Evolutionary conservation across 2,888 invertebrate species (phyloP).

Genomic region (Limnephilus rhombicus): DNA sequence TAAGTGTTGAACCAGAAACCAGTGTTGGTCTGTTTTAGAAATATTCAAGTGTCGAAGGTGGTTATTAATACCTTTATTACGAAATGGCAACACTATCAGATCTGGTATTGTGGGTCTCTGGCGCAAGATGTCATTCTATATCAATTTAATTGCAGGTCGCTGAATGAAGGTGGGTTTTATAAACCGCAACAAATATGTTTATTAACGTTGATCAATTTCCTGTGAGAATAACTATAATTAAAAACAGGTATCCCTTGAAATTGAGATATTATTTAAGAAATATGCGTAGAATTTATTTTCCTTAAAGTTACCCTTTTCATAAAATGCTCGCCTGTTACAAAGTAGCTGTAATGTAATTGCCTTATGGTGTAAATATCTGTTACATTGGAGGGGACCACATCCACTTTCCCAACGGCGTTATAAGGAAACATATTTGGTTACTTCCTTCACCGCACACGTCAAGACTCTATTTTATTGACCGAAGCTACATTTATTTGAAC

Average conservation of each 20-base stretch:
- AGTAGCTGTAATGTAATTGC: not conserved
- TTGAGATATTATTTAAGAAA: not conserved
- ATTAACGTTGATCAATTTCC: not conserved
- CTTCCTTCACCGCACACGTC: too few relatives aligned
- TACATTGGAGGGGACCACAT: too few relatives aligned
- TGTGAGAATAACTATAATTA: not conserved
- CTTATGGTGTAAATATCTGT: too few relatives aligned
- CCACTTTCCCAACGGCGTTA: too few relatives aligned
- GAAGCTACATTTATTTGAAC: too few relatives aligned
- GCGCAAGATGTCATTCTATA: not conserved
- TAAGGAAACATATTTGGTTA: too few relatives aligned
- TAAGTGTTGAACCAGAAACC: not conserved
- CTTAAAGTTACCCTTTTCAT: not conserved
- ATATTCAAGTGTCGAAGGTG: not conserved
- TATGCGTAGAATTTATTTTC: not conserved
- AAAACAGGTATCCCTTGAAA: not conserved
- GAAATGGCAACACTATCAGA: not conserved
- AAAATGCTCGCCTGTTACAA: not conserved
- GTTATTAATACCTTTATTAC: not conserved
- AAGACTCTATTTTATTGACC: too few relatives aligned
- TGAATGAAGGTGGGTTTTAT: not conserved
- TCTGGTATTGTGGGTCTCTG: not conserved
- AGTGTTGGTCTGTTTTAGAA: not conserved
- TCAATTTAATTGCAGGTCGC: not conserved
- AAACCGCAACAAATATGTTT: not conserved